phyloP scores from a whole-genome alignment of 92 coral and sea anemone species.

The Desmophyllum pertusum region DNA sequence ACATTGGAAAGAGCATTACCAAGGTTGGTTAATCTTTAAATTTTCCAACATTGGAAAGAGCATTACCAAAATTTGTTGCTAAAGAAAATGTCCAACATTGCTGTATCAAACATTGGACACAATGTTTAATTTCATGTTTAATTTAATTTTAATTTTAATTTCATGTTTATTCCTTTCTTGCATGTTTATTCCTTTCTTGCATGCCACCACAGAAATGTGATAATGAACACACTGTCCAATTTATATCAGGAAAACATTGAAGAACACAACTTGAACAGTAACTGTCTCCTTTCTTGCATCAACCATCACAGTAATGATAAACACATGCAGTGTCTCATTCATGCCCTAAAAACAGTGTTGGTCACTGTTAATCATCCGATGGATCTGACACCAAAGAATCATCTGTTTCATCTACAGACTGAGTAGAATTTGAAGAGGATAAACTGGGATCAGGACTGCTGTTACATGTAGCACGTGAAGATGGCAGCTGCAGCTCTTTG shows the following conservation, averaged over 20 bases:
- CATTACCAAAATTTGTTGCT: conserved; percentile 13
- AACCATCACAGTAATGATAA: neutral
- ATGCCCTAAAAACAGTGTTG: conserved; percentile 9
- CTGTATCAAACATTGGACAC: no score
- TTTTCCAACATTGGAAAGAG: conserved; percentile 11
- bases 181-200: no score
- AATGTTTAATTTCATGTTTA: neutral
- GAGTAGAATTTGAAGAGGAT: conserved; percentile 16
- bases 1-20: neutral
- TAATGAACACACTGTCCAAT: conserved; percentile 6
- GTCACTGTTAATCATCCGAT: neutral
- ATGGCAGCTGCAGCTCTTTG: neutral
- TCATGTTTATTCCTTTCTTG: no score
- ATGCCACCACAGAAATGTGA: conserved; percentile 5
- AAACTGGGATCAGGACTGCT: conserved; percentile 23
- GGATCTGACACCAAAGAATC: neutral
- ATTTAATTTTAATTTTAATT: no score
- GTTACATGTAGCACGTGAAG: conserved; percentile 3
- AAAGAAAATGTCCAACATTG: conserved; percentile 5
- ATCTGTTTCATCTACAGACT: conserved; percentile 5
- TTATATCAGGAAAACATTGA: neutral
- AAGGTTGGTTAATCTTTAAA: neutral
- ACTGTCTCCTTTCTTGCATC: conserved; percentile 15
- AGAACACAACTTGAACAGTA: conserved; percentile 7
- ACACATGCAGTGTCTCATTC: conserved; percentile 7